Evolutionary conservation across 2,113 vertebrate genomes (phyloP), one percentile per base, ranked within the genome.

Genomic region (Psilopogon haemacephalus): DNA sequence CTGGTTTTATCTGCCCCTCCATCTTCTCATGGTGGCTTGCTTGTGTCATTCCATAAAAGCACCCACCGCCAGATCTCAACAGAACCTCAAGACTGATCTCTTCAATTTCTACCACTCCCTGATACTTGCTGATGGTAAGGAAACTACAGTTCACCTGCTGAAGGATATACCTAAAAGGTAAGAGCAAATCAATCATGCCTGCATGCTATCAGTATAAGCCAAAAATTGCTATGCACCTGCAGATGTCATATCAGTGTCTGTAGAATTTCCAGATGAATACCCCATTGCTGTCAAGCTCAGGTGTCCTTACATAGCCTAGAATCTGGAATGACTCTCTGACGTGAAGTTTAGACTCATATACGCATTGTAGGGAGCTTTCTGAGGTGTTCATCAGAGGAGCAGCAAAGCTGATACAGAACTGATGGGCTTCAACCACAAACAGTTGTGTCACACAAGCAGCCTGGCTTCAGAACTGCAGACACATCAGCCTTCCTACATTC

Each of bases 91-190:
- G 46, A 93, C 77, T 0, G 7, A 88, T 27, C 95, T 96, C 79
- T 95, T 94, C 87, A 95, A 90, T 52, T 96, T 96, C 86, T 95
- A 97, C 59, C 95, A 95, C 60, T 96, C 97, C 24, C 50, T 96
- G 56, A 74, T 98, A 95, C 96, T 99, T 70, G 96, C 95, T 62
- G 98, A 98, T 56, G 98, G 98, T 35, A 98, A 97, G 91, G 95
- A 98, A 96, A 98, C 97, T 15, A 96, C 98, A 44, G 3, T 98
- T 67, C 96, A 97, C 48, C 97, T 99, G 62, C 95, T 97, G 63
- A 98, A 98, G 93, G 98, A 98, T 71, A 97, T 97, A 54, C 97
- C 98, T 44, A 98, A 97, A 91, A 98, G 98, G 98, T 99, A 97
- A 86, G 95, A 73, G 38, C n/a, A 70, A 23, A 32, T 11, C 54